A percentile compares a stretch with the other conserved stretches of the same genome.
Conservation (phyloP, 1,140 invertebrate genomes). For the Calliopsis andreniformis region DNA sequence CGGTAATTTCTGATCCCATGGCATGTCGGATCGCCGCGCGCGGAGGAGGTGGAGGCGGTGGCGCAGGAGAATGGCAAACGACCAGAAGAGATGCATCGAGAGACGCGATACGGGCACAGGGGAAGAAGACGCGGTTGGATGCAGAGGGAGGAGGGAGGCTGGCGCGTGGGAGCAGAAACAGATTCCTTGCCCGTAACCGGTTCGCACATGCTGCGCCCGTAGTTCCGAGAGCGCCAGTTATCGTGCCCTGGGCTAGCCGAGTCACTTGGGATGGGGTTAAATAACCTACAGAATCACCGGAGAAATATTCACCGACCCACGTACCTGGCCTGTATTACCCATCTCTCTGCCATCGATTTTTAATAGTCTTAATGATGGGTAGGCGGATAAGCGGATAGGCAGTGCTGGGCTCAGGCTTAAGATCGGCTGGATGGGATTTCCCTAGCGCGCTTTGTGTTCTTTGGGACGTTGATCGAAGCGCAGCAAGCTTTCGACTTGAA, state of each 20-base stretch:
- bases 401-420: background rate
- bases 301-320: slow-evolving; percentile 60
- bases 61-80: slow-evolving; percentile 42
- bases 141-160: slow-evolving; percentile 15
- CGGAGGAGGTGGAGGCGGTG: slow-evolving; percentile 44
- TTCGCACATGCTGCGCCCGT: slow-evolving; percentile 62
- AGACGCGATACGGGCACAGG: slow-evolving; percentile 21
- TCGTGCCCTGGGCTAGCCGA: slow-evolving; percentile 60
- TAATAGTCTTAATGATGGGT: slow-evolving; percentile 42
- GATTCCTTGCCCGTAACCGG: slow-evolving; percentile 73
- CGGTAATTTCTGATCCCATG: slow-evolving; percentile 76
- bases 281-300: slow-evolving; percentile 59
- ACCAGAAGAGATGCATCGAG: slow-evolving; percentile 48
- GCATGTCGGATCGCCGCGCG: slow-evolving; percentile 66
- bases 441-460: slow-evolving; percentile 18
- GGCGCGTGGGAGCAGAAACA: slow-evolving; percentile 76
- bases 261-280: slow-evolving; percentile 58
- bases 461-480: background rate
- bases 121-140: background rate
- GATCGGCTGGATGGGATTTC: slow-evolving; percentile 21
- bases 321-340: slow-evolving; percentile 39
- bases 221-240: slow-evolving; percentile 49
- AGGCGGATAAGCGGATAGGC: slow-evolving; percentile 33
- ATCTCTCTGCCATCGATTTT: slow-evolving; percentile 50
- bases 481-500: no score